A percentile compares a stretch with the other conserved stretches of the same genome.
Conservation (phyloP, 2,888 invertebrate species). For the Drosophila antonietae region DNA sequence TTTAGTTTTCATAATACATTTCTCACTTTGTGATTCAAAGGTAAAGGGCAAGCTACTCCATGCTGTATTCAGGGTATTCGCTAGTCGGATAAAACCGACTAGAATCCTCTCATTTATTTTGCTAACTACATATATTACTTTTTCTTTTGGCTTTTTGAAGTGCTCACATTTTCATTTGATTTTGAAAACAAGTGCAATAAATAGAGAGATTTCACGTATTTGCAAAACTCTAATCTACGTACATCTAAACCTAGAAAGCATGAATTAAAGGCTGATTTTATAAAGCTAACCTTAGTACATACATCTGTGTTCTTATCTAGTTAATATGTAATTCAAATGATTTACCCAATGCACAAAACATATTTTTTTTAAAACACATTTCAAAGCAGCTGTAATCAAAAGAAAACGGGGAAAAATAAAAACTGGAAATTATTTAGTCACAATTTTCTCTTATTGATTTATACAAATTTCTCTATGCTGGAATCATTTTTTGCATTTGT, state of each 20-base stretch:
- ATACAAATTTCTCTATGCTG: conserved; percentile 4
- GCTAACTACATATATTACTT: not conserved
- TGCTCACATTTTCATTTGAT: not conserved
- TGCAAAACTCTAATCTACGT: conserved; percentile 36
- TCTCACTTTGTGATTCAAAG: not conserved
- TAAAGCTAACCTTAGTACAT: conserved; percentile 53
- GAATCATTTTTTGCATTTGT: conserved; percentile 42
- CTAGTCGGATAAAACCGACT: not conserved
- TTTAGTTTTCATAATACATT: not conserved
- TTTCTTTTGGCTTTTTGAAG: not conserved
- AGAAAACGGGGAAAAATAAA: conserved; percentile 3
- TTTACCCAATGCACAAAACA: conserved; percentile 52
- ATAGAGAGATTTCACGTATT: not conserved
- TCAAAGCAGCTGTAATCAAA: conserved; percentile 46
- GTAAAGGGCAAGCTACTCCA: not conserved
- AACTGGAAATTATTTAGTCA: conserved; percentile 10
- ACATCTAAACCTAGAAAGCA: conserved; percentile 40
- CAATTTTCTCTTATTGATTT: conserved; percentile 12
- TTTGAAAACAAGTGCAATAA: conserved; percentile 32
- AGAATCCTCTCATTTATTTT: not conserved
- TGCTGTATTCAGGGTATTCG: not conserved
- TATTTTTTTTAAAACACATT: conserved; percentile 8
- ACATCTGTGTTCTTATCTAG: conserved; percentile 26
- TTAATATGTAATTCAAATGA: conserved; percentile 23
- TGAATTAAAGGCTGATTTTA: conserved; percentile 68